Conservation (phyloP, 2,113 vertebrate genomes). For the Parus major region DNA sequence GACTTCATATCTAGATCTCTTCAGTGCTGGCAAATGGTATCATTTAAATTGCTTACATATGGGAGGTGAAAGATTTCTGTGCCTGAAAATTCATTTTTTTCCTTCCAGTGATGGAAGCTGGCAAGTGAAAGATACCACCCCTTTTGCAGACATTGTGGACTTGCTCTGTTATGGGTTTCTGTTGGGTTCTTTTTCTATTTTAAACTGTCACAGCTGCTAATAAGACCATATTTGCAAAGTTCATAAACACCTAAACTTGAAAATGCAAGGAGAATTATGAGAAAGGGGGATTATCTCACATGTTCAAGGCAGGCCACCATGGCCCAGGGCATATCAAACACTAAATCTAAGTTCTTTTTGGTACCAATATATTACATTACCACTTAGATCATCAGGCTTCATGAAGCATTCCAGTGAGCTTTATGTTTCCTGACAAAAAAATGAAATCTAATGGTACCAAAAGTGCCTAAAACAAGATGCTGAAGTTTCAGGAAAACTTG, state of each 20-base stretch:
- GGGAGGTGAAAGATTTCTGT: background rate
- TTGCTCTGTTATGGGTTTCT: background rate
- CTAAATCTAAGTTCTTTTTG: background rate
- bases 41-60: background rate
- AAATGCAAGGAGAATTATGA: background rate
- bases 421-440: background rate
- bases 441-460: background rate
- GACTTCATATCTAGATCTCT: fast-evolving
- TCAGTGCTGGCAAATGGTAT: background rate
- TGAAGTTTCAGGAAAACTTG: background rate
- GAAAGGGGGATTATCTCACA: background rate
- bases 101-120: background rate
- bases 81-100: background rate
- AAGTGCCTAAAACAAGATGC: background rate
- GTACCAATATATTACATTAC: background rate
- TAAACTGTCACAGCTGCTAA: background rate
- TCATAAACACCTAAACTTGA: background rate
- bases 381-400: background rate
- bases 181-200: background rate
- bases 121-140: background rate
- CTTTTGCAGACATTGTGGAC: background rate
- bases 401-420: background rate
- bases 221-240: background rate
- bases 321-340: background rate
- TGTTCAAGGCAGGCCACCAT: background rate